Base-by-base conservation (phyloP, 2,113 vertebrate species). In the Trichechus manatus region DNA sequence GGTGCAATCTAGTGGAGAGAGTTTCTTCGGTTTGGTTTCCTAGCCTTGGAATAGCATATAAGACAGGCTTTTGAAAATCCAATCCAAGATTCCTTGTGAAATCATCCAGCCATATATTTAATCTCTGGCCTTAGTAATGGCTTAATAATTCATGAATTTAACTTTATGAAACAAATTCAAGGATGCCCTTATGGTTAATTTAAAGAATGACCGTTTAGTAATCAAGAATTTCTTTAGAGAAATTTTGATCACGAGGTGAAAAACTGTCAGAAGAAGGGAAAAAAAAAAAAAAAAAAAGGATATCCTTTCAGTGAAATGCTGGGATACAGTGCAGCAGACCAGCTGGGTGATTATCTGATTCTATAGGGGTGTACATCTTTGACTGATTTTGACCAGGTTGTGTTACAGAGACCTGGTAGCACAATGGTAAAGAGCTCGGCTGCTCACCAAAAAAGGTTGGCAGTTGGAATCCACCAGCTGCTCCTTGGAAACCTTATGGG, bases 201-300 rank as follows among this genome's bases (percentile, higher is more conserved):
- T 23, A 80, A 39, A 17, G 17, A 77, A 17, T 83, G 89, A 27
- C n/a, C 3, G 50, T 70, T 84, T 29, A 47, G 33, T 70, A 10
- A 77, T 68, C 19, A 70, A 82, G 44, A 94, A 84, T 91, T 72
- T 83, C 31, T 84, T 39, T 36, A 88, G 78, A 91, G 47, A 50
- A 63, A 91, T 70, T 87, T 87, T 91, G 15, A 56, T 72, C 36
- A 36, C 15, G 29, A 80, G 9, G 1, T 6, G 23, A 61, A 39
- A 64, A 74, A 39, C 7, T 84, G 20, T 80, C 63, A 77, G 64
- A 20, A 77, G 64, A 20, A 95, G 6, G 17, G 31, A 33, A 68
- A 14, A 93, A 8, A 87, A 86, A 20, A 33, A 68, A 14, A 93
- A 8, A 87, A 86, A 20, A n/a, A 20, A 50, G 1, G 33, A 0